These are phyloP conservation scores for Ptychobarbus kaznakovi DNA, from an alignment of 2,797 vertebrate species.

Conservation along the genomic window DNA sequence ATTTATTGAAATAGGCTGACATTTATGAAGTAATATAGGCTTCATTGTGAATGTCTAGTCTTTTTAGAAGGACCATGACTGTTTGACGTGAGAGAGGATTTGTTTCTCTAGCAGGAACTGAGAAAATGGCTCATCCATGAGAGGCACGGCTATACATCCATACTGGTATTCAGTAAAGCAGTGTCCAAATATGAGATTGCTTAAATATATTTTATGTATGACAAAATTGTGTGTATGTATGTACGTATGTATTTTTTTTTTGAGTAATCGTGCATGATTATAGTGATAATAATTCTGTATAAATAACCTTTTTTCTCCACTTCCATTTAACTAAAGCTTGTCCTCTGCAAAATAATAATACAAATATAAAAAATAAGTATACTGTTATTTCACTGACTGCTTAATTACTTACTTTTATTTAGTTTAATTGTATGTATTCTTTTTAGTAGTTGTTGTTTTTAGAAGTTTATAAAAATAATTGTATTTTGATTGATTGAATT, in stretches of 20 bases:
- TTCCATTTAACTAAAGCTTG: constrained; percentile 34
- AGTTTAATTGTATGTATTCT: too few relatives aligned
- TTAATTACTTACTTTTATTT: too few relatives aligned
- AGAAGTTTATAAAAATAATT: too few relatives aligned
- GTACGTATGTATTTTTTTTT: background rate
- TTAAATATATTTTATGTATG: background rate
- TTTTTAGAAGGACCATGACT: constrained; percentile 36
- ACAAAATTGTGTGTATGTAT: too few relatives aligned
- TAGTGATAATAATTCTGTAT: background rate
- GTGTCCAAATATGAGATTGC: background rate
- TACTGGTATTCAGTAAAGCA: background rate
- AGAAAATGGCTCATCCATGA: background rate
- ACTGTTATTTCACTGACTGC: too few relatives aligned
- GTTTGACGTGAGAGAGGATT: constrained; percentile 5
- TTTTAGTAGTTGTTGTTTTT: too few relatives aligned
- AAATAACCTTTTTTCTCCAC: background rate
- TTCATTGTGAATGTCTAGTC: constrained; percentile 31
- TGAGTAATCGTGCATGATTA: background rate
- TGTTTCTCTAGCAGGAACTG: constrained; percentile 9
- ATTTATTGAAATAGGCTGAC: constrained; percentile 60
- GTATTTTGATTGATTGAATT: too few relatives aligned
- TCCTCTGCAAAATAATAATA: background rate
- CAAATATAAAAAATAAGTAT: too few relatives aligned
- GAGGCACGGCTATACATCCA: background rate
- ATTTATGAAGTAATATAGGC: constrained; percentile 58